Evolutionary conservation across 1,140 invertebrate genomes (phyloP).

Genomic region (Stegodyphus dumicola): DNA sequence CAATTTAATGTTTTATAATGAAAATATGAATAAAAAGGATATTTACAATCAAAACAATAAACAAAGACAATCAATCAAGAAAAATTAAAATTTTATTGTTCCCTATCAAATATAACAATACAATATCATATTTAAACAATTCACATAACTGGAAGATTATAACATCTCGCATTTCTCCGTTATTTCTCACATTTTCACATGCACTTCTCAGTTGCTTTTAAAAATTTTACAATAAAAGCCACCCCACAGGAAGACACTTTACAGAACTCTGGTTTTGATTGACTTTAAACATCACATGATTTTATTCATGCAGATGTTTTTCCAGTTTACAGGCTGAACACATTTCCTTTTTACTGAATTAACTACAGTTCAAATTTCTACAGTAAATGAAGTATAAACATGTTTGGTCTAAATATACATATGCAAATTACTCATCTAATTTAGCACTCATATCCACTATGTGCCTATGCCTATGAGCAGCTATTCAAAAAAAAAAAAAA

Average conservation of each 20-base stretch:
- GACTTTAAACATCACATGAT: too few species aligned
- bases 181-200: too few species aligned
- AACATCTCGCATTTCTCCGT: constrained; percentile 6
- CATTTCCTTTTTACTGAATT: background rate
- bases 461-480: background rate
- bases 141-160: constrained; percentile 51
- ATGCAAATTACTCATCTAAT: background rate
- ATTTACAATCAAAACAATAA: too few species aligned
- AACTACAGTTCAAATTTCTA: background rate
- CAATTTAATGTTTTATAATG: too few species aligned
- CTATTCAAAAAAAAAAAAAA: background rate
- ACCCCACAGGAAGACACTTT: too few species aligned
- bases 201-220: background rate
- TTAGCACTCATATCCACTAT: constrained; percentile 9
- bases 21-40: too few species aligned
- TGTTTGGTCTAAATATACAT: background rate
- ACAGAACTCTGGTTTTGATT: too few species aligned
- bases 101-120: constrained; percentile 58
- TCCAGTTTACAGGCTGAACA: background rate
- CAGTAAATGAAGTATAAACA: background rate
- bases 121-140: constrained; percentile 56
- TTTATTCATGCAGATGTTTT: too few species aligned
- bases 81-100: constrained; percentile 60
- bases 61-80: constrained; percentile 13
- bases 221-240: too few species aligned